phyloP scores from a whole-genome alignment of 2,113 vertebrate genomes.

The Alethe diademata region DNA sequence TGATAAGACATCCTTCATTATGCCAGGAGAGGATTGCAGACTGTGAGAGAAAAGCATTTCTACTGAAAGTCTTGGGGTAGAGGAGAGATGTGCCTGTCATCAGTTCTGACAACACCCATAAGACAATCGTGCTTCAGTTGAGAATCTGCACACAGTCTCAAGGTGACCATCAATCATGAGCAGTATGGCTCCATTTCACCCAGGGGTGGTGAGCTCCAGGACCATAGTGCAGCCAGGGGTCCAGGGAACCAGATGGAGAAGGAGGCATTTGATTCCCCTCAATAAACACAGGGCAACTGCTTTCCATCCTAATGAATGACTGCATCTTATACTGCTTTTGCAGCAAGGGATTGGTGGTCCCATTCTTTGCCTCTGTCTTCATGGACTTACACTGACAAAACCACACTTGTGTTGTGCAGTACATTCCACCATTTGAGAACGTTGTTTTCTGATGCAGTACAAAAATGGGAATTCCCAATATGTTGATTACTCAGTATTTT shows the following conservation, averaged over 20 bases:
- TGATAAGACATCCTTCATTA: neutral
- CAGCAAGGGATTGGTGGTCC: neutral
- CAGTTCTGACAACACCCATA: rapidly evolving
- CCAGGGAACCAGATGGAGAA: neutral
- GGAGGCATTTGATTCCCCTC: neutral
- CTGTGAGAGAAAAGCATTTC: neutral
- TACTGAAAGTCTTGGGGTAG: neutral
- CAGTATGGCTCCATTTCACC: no score
- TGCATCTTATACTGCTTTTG: rapidly evolving
- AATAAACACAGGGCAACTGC: neutral
- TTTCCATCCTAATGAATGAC: neutral
- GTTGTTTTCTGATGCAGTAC: neutral
- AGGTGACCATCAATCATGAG: no score
- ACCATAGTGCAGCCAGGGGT: neutral
- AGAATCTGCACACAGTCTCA: neutral
- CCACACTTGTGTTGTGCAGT: no score
- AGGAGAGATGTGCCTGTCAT: neutral
- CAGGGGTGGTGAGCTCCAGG: neutral
- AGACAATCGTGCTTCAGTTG: rapidly evolving
- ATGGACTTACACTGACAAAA: neutral
- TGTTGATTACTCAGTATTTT: neutral
- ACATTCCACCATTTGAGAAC: neutral
- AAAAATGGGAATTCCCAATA: neutral
- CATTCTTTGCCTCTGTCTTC: neutral
- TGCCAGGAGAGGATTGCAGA: neutral